Percentiles rank a stretch among this genome's conserved stretches.
Conservation (phyloP, 2,888 invertebrate genomes). For the Pecten maximus region DNA sequence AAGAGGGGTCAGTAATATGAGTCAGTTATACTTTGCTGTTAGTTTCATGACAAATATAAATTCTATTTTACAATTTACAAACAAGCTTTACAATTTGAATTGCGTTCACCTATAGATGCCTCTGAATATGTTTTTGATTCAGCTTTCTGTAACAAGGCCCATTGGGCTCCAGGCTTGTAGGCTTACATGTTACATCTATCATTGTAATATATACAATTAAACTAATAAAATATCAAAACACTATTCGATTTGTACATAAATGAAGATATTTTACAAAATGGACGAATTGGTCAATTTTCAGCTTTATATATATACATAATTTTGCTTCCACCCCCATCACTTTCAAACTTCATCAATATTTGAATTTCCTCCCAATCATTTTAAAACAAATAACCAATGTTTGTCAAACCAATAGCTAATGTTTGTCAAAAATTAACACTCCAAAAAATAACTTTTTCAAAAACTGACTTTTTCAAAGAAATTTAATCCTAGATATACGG, state of each 20-base stretch:
- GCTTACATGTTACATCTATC: neutral
- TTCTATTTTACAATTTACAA: neutral
- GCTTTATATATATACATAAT: neutral
- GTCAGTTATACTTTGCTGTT: neutral
- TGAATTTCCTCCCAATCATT: too few species aligned
- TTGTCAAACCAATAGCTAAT: too few species aligned
- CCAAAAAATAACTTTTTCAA: too few species aligned
- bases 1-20: neutral
- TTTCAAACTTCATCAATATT: neutral
- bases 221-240: constrained; percentile 24
- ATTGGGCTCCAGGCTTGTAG: neutral
- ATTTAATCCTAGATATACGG: too few species aligned
- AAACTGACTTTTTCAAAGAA: too few species aligned
- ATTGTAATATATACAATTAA: neutral
- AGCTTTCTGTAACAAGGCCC: neutral
- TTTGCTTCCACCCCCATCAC: neutral
- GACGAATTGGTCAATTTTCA: constrained; percentile 24
- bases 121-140: constrained; percentile 26
- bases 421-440: too few species aligned
- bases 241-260: neutral
- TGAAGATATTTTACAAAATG: constrained; percentile 22
- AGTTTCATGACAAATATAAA: neutral
- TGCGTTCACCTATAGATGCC: neutral
- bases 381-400: too few species aligned
- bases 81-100: neutral